These are phyloP conservation scores for Lagopus muta DNA, from an alignment of 2,113 vertebrate genomes.

Conservation along the genomic window DNA sequence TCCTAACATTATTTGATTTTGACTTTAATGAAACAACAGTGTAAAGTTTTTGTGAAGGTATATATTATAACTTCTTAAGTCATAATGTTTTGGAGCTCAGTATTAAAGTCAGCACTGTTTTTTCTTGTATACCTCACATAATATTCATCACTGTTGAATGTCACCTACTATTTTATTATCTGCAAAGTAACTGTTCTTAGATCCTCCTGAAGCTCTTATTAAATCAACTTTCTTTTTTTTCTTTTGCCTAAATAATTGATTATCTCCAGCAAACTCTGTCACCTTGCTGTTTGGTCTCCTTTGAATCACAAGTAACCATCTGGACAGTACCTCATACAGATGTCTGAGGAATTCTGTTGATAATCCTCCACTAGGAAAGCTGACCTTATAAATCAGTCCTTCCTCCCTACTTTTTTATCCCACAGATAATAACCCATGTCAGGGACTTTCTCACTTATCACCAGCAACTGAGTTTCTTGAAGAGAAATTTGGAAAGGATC, in stretches of 20 bases:
- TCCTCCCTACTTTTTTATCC: not conserved
- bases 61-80: not conserved
- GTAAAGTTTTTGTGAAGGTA: not conserved
- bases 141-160: not conserved
- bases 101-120: not conserved
- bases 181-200: not conserved
- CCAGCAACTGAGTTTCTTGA: not conserved
- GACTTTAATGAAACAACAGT: not conserved
- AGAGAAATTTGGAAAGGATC: not conserved
- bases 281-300: not conserved
- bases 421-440: not conserved
- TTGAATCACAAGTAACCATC: not conserved
- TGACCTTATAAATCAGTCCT: not conserved
- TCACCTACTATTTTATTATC: not conserved
- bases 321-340: rapidly evolving
- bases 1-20: not conserved
- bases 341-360: not conserved
- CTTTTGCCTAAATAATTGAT: not conserved
- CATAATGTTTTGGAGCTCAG: not conserved
- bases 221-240: not conserved
- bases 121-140: not conserved
- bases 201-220: not conserved
- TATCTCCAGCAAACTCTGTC: not conserved
- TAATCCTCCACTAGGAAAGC: not conserved
- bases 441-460: not conserved